Base-by-base conservation (phyloP, 92 coral and sea anemone species). In the Palythoa caribaeorum region DNA sequence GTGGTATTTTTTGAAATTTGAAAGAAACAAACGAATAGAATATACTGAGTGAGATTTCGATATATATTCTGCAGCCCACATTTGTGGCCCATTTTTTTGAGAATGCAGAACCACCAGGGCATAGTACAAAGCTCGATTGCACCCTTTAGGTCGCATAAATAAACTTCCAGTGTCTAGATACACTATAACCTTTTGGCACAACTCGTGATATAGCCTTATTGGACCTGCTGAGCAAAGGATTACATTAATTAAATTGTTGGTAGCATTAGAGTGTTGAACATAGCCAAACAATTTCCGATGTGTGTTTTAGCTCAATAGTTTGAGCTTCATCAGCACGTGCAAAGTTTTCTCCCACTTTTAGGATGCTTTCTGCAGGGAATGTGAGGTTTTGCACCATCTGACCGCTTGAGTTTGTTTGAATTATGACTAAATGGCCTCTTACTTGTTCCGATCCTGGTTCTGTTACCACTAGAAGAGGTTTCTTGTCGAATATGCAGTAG, bases 191-290 rank as follows among this genome's bases (percentile, higher is more conserved):
- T 87, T 21, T 47, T 11, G 35, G 38, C 86, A 36, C 52, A 88
- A 60, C 17, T 88, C 90, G 38, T 69, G 90, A 19, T 39, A 88
- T 3, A 88, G 38, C n/a, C 81, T 50, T 3, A 79, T 70, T 0
- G 90, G 80, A 5, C 80, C 90, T 21, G 79, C 90, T 20, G 83
- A 79, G 69, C 83, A 88, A 38, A 88, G 72, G 5, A 80, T 86
- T 28, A 88, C 60, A 38, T 88, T 80, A 71, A 80, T 16, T 50
- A 8, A 47, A 1, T 71, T 78, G 11, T 62, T 84, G 6, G 80
- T 17, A 7, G 80, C 13, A 60, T 80, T 80, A 20, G 74, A 38
- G 57, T 71, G 57, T 71, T 88, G 87, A 40, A 80, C 84, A 21
- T 88, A 88, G 6, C 87, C 87, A 55, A 88, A 88, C 53, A 80